Evolutionary conservation across 2,113 vertebrate genomes (phyloP), one percentile per base, ranked within the genome.

Genomic region (Nipponia nippon): DNA sequence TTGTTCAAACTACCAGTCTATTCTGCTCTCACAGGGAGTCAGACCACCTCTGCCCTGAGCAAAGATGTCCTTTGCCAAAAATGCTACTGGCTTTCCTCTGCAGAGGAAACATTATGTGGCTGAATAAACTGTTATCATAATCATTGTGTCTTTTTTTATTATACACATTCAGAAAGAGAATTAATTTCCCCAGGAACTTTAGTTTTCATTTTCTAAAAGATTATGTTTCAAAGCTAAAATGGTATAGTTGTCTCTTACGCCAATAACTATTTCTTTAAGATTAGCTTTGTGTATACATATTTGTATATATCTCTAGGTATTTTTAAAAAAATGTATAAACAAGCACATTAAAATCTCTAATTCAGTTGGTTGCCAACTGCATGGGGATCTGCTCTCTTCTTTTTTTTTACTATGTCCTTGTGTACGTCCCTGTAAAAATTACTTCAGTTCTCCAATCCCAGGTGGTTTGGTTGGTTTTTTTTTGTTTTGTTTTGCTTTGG

Each of bases 101-200:
- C 53, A 77, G 36, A 86, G 26, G 59, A 83, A 94, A 42, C 12
- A 56, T 82, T 78, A 44, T 78, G 22, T 16, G 19, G 20, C 34
- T 91, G 83, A 87, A 92, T 81, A 83, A 84, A 87, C 25, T 44
- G 36, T 71, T 79, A 42, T 32, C 47, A 49, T 63, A 90, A 87
- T 62, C 0, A 1, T 63, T 50, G 16, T 84, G 47, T 36, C 13
- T 70, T 36, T 63, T 72, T 80, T 63, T 87, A 55, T 69, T 85
- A 66, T 26, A n/a, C 18, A 46, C 20, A 69, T 79, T 87, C 62
- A 72, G 11, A 94, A 85, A 44, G 21, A 34, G 29, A 91, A 86
- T 61, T 6, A 38, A 84, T 93, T 94, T 95, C 44, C n/a, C 61
- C 22, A 40, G 52, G 77, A 94, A 65, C 14, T 44, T 83, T 62